Conservation (phyloP, 2,113 vertebrate species). For the Rutilus rutilus region DNA sequence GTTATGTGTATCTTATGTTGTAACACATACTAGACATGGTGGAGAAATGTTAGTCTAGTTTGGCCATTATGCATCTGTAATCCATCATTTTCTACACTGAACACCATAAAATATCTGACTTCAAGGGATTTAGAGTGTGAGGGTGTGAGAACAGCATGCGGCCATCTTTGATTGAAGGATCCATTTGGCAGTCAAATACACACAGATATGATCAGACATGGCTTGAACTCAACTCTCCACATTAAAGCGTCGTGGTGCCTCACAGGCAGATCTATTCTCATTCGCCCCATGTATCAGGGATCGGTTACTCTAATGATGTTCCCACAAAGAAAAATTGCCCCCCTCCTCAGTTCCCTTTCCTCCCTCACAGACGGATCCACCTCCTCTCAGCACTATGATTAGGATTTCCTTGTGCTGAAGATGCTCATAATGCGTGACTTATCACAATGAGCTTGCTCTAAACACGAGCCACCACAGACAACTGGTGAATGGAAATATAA, state of each 20-base stretch:
- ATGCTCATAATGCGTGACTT: constrained; percentile 51
- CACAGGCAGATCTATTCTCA: constrained; percentile 2
- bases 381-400: constrained; percentile 41
- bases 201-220: neutral
- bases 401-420: constrained; percentile 55
- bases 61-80: neutral
- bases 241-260: neutral
- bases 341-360: neutral
- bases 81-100: neutral
- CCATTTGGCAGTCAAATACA: neutral
- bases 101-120: neutral
- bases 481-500: constrained; percentile 50
- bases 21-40: neutral
- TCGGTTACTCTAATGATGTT: neutral
- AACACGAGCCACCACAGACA: constrained; percentile 49
- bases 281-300: neutral
- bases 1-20: too few relatives aligned
- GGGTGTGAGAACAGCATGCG: neutral
- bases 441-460: constrained; percentile 58
- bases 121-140: constrained; percentile 10
- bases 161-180: constrained; percentile 17
- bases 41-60: neutral
- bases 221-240: constrained; percentile 6
- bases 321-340: constrained; percentile 13
- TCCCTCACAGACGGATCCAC: neutral